Conservation (phyloP, 1,140 invertebrate genomes). For the Atta colombica region DNA sequence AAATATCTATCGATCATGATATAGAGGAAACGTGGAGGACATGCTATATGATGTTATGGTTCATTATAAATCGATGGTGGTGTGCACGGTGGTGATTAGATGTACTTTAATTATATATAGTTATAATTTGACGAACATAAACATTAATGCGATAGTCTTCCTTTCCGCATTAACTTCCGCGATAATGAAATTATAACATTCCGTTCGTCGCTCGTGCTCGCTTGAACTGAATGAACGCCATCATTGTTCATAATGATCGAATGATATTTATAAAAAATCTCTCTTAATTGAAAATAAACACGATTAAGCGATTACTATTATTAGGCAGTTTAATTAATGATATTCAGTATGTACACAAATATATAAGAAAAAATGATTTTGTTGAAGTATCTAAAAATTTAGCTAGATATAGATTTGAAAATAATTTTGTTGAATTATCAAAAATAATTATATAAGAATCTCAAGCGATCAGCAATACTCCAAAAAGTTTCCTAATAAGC, state of each 20-base stretch:
- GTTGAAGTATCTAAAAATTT: too few relatives aligned
- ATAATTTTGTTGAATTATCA: too few relatives aligned
- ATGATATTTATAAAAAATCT: background rate
- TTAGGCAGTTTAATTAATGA: background rate
- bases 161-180: conserved; percentile 40
- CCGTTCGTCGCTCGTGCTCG: conserved; percentile 33
- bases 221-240: conserved; percentile 61
- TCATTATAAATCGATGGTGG: background rate
- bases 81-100: background rate
- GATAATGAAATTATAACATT: conserved; percentile 30
- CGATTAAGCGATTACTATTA: conserved; percentile 22
- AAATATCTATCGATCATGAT: conserved; percentile 64
- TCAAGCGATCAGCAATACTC: too few relatives aligned
- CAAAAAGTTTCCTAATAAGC: too few relatives aligned
- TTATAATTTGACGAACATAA: conserved; percentile 70
- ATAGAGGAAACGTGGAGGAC: background rate
- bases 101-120: conserved; percentile 69
- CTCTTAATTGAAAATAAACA: background rate
- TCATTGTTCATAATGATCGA: background rate
- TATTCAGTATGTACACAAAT: background rate
- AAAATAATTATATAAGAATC: too few relatives aligned
- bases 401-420: too few relatives aligned
- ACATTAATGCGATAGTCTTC: conserved; percentile 53
- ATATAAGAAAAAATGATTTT: too few relatives aligned
- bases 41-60: conserved; percentile 33